Percentiles rank a stretch among this genome's conserved stretches.
Evolutionary conservation across 2,113 vertebrate genomes (phyloP).

Genomic region (Morone saxatilis): DNA sequence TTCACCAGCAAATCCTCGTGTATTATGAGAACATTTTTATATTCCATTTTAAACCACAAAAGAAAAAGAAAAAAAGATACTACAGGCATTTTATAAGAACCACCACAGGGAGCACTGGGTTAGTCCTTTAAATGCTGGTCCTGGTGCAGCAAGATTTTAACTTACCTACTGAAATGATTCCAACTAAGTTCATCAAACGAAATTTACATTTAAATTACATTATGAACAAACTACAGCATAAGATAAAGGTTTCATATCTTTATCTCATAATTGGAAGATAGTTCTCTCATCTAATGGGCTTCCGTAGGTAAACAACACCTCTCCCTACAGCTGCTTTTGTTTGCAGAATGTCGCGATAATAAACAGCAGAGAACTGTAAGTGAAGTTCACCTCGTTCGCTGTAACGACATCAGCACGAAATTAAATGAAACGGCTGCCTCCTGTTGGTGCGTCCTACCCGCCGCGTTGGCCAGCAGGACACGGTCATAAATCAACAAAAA

Average conservation of each 20-base stretch:
- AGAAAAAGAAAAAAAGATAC: too few relatives aligned
- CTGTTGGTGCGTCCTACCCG: too few relatives aligned
- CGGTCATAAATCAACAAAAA: not conserved
- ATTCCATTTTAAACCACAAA: too few relatives aligned
- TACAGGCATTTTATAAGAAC: too few relatives aligned
- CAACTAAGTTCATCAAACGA: not conserved
- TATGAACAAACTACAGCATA: not conserved
- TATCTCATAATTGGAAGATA: not conserved
- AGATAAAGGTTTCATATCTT: not conserved
- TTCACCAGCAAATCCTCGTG: not conserved
- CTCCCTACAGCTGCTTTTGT: not conserved
- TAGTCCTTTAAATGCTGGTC: too few relatives aligned
- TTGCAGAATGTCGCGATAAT: not conserved
- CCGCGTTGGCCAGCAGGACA: too few relatives aligned
- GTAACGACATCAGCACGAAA: rapidly evolving
- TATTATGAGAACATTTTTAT: too few relatives aligned
- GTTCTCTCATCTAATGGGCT: not conserved
- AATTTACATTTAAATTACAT: not conserved
- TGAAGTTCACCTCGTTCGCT: not conserved
- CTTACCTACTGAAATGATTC: too few relatives aligned
- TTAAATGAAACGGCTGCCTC: not conserved
- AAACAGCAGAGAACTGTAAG: rapidly evolving
- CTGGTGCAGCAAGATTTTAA: too few relatives aligned
- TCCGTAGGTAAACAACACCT: constrained; percentile 14
- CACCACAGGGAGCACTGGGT: too few relatives aligned